Conservation (phyloP, 2,888 invertebrate genomes). For the Temnothorax unifasciatus region DNA sequence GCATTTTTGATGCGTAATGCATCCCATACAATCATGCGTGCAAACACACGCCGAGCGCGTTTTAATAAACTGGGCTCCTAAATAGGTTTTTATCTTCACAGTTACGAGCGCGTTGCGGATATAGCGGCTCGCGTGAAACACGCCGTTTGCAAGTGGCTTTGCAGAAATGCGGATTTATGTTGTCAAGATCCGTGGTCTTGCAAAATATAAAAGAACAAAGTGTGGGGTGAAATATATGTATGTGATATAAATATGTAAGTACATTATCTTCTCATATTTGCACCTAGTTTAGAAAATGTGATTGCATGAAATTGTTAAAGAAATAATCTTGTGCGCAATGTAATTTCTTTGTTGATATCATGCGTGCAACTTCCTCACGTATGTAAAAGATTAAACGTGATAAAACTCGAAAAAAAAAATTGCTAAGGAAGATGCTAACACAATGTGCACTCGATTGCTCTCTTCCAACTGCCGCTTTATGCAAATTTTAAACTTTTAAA, state of each 20-base stretch:
- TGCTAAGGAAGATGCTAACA: neutral
- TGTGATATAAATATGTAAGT: neutral
- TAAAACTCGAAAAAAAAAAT: neutral
- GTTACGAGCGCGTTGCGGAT: slow-evolving; percentile 32
- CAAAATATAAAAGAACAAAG: neutral
- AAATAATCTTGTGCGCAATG: neutral
- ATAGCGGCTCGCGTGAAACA: slow-evolving; percentile 16
- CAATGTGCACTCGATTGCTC: neutral
- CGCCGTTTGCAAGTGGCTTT: slow-evolving; percentile 40
- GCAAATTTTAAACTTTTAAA: slow-evolving; percentile 25
- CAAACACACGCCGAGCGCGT: neutral
- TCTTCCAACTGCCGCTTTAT: slow-evolving; percentile 9
- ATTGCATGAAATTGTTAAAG: neutral
- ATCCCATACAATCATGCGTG: neutral
- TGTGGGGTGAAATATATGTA: neutral
- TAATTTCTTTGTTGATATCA: neutral
- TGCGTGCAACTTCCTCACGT: neutral
- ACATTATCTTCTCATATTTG: neutral
- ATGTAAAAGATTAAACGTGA: neutral
- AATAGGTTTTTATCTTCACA: slow-evolving; percentile 46
- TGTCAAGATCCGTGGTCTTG: slow-evolving; percentile 25
- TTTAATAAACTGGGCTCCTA: slow-evolving; percentile 34
- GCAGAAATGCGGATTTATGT: slow-evolving; percentile 46
- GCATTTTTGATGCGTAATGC: neutral
- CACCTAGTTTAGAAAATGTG: neutral